A percentile compares a stretch with the other conserved stretches of the same genome.
Conservation (phyloP, 2,113 vertebrate species). For the Falcunculus frontatus region DNA sequence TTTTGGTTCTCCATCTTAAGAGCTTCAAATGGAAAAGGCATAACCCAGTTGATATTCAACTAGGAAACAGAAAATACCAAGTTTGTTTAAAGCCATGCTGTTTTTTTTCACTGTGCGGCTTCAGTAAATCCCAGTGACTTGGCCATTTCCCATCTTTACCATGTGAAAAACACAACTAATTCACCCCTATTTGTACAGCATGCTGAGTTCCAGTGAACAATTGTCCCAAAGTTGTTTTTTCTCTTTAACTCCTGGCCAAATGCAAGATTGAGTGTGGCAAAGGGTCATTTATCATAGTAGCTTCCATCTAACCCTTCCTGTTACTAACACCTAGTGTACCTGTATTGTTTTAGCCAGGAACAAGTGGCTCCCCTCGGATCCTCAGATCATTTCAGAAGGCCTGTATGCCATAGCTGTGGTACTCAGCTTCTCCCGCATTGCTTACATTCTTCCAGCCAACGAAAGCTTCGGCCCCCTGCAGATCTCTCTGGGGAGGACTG, state of each 20-base stretch:
- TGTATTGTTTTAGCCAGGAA: conserved; percentile 86
- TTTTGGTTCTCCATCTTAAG: background rate
- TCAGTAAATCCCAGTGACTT: background rate
- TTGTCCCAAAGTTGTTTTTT: background rate
- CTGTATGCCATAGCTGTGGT: conserved; percentile 95
- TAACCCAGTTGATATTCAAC: background rate
- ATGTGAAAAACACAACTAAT: background rate
- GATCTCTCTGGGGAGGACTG: conserved; percentile 94
- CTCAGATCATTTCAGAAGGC: conserved; percentile 97
- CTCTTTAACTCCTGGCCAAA: background rate
- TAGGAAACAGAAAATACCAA: background rate
- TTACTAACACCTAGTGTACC: conserved; percentile 28
- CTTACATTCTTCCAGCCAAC: conserved; percentile 97
- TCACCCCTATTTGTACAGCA: background rate
- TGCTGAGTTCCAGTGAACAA: background rate
- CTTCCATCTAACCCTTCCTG: background rate
- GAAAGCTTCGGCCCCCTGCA: conserved; percentile 97
- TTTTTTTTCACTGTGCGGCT: background rate
- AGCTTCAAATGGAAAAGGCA: background rate
- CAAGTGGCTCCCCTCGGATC: conserved; percentile 96
- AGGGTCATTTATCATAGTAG: background rate
- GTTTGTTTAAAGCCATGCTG: background rate
- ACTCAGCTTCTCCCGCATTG: conserved; percentile 96
- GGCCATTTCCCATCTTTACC: background rate
- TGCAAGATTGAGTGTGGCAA: background rate